Evolutionary conservation across 2,797 vertebrate species (phyloP), one percentile per base, ranked within the genome.

Genomic region (Numenius phaeopus): DNA sequence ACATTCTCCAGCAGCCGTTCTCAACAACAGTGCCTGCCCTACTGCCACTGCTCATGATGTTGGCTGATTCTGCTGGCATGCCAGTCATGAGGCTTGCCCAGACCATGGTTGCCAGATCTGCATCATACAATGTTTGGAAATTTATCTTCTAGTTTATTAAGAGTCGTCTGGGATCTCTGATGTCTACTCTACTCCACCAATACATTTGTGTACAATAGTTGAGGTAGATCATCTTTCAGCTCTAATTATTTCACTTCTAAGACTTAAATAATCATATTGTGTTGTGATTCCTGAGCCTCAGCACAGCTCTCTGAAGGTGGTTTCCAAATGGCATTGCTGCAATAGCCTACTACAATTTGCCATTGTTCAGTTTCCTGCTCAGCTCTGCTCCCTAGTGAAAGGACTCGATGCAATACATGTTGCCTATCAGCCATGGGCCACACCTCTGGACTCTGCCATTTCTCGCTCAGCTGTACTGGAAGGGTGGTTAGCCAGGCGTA

Each of bases 401-500:
- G 34, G 34, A 7, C 30, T 59, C 20, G 11, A 46, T 69, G 72
- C 26, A 49, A 16, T 11, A 9, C 0, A 2, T 10, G 16, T 21
- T 59, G 16, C 57, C 58, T 84, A n/a, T 50, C 49, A 34, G 54
- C 24, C 37, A 5, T 13, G 57, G 52, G 49, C 61, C 69, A 18
- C 90, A 66, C 90, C 86, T 59, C 72, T 89, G 94, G 82, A 88
- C 87, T 86, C 65, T 40, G 79, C 46, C 69, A 27, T 81, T 85
- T 73, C 75, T 89, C 2, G 0, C 62, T 90, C 47, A 15, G 23
- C 72, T 65, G 82, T 71, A 3, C 32, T 15, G 76, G 66, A 44
- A 52, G 29, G 14, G 64, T 70, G 66, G 18, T 30, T 7, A 17
- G 26, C 67, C 91, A 80, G 49, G 47, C 0, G 0, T 44, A 37